Conservation (phyloP, 35 echinoderm and acorn worm genomes). For the Ophioderma brevispina region DNA sequence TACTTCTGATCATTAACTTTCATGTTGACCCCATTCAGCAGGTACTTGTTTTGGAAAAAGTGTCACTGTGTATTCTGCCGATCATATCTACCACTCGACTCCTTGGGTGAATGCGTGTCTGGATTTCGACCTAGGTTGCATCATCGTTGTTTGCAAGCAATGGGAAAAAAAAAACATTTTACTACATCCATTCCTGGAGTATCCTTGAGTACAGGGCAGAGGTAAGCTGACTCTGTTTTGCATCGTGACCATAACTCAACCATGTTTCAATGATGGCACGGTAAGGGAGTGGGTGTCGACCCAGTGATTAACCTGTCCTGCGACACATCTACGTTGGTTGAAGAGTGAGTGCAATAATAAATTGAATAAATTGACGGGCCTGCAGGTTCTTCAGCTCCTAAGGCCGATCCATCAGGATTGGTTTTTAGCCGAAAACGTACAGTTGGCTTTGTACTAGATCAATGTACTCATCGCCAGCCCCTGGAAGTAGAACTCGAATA, state of each 20-base stretch:
- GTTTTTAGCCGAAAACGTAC: slow-evolving; percentile 57
- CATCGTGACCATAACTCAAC: slow-evolving; percentile 44
- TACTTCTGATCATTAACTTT: no score
- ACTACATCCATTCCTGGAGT: slow-evolving; percentile 7
- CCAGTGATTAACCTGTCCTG: neutral
- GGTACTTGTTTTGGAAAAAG: slow-evolving; percentile 31
- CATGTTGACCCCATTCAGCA: slow-evolving; percentile 35
- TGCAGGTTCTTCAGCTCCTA: neutral
- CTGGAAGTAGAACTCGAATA: slow-evolving; percentile 59
- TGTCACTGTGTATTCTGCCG: slow-evolving; percentile 15
- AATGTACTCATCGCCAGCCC: slow-evolving; percentile 48
- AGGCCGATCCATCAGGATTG: slow-evolving; percentile 8
- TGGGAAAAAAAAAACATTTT: no score
- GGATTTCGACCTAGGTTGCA: slow-evolving; percentile 27
- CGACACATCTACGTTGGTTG: slow-evolving; percentile 54
- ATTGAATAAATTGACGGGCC: slow-evolving; percentile 63
- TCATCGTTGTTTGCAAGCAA: neutral
- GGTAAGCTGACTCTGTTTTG: slow-evolving; percentile 44
- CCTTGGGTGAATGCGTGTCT: neutral
- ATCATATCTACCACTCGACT: slow-evolving; percentile 24
- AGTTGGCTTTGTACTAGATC: slow-evolving; percentile 55
- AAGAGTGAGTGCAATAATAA: slow-evolving; percentile 39
- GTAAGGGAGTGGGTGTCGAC: slow-evolving; percentile 46
- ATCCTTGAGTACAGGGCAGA: slow-evolving; percentile 30
- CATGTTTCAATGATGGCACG: slow-evolving; percentile 56